These are phyloP conservation scores for Crambe crambe DNA, from an alignment of 37 sponge, comb jelly and placozoan genomes.

Conservation along the genomic window DNA sequence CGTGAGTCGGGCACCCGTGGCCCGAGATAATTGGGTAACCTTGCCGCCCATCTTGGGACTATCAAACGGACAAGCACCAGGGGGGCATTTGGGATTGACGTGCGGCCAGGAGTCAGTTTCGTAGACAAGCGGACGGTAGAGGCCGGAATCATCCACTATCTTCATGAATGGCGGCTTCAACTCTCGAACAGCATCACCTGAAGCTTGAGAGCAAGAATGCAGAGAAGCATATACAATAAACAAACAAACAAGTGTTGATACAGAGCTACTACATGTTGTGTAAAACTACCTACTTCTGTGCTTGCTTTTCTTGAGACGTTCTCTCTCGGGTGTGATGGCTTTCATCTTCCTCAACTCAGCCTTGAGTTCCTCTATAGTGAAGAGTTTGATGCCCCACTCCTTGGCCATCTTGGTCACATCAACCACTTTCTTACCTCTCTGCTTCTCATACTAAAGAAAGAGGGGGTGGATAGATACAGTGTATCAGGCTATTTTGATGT, in stretches of 20 bases:
- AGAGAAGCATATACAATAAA: not conserved
- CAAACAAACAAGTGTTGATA: too few relatives aligned
- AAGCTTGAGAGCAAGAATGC: not conserved
- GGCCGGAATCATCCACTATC: conserved; percentile 55
- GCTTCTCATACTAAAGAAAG: not conserved
- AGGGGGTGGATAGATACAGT: too few relatives aligned
- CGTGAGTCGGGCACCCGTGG: conserved; percentile 5
- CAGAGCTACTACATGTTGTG: not conserved
- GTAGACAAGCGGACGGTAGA: conserved; percentile 57
- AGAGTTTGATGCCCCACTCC: conserved; percentile 38
- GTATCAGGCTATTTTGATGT: not conserved
- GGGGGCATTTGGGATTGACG: conserved; percentile 14
- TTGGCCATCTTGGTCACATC: conserved; percentile 28
- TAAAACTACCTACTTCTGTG: not conserved
- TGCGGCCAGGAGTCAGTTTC: conserved; percentile 60
- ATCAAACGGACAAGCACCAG: conserved; percentile 51
- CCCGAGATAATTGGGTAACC: not conserved
- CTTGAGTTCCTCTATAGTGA: conserved; percentile 34
- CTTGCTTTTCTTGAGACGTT: not conserved
- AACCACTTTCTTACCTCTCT: not conserved
- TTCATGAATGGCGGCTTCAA: conserved; percentile 66
- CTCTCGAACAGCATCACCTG: conserved; percentile 13
- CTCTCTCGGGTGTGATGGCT: conserved; percentile 25
- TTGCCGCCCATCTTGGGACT: conserved; percentile 2
- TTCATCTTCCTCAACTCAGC: conserved; percentile 44